phyloP scores from a whole-genome alignment of 53 echinoderm and acorn worm genomes.

The Paracentrotus lividus region DNA sequence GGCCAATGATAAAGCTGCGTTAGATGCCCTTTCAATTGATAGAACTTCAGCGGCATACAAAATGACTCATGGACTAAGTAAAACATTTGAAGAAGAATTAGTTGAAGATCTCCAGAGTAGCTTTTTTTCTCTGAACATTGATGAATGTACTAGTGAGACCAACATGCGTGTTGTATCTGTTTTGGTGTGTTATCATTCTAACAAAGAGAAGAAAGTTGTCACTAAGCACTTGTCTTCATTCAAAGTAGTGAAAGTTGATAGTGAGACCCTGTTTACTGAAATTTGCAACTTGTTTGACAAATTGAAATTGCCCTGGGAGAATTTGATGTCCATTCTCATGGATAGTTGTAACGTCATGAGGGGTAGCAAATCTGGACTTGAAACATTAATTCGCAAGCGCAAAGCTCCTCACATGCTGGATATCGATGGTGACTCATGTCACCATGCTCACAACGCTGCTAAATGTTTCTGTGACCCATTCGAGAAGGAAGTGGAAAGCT shows the following conservation, averaged over 20 bases:
- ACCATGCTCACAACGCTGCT: conserved; percentile 70
- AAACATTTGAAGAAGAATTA: conserved; percentile 70
- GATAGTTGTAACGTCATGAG: conserved; percentile 76
- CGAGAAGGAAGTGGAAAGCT: conserved; percentile 65
- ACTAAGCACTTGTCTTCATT: conserved; percentile 75
- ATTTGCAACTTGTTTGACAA: conserved; percentile 67
- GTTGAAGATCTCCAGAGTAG: conserved; percentile 62
- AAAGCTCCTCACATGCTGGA: conserved; percentile 72
- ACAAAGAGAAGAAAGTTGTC: neutral
- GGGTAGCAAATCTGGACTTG: conserved; percentile 68
- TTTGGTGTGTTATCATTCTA: conserved; percentile 65
- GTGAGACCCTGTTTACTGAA: conserved; percentile 53
- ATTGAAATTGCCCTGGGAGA: conserved; percentile 64
- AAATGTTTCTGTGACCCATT: conserved; percentile 75
- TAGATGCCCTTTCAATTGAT: conserved; percentile 69
- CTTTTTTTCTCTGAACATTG: conserved; percentile 75
- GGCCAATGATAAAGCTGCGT: conserved; percentile 65
- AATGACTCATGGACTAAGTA: conserved; percentile 69
- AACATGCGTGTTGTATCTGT: conserved; percentile 68
- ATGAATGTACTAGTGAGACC: conserved; percentile 75
- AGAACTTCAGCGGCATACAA: conserved; percentile 75
- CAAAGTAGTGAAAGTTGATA: conserved; percentile 65
- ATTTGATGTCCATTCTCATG: conserved; percentile 71
- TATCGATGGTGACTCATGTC: conserved; percentile 70
- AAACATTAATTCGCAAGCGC: conserved; percentile 68